These are phyloP conservation scores for Eugnorisma glareosa DNA, from an alignment of 2,888 invertebrate species.

Conservation along the genomic window DNA sequence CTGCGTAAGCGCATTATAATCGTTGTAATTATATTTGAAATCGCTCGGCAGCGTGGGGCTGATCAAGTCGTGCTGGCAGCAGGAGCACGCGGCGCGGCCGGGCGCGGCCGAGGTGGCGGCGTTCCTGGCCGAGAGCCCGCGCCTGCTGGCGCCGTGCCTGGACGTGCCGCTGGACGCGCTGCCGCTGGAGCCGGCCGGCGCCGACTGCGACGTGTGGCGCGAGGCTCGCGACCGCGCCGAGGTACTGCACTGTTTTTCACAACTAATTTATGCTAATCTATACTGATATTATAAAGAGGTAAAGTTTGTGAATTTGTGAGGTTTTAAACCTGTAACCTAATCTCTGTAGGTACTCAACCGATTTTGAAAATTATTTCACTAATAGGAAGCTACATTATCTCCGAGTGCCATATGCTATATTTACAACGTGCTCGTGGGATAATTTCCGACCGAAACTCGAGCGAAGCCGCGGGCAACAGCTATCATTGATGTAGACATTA, in stretches of 20 bases:
- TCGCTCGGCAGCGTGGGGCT: constrained; percentile 92
- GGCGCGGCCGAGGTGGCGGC: constrained; percentile 95
- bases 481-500: no score
- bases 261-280: background rate
- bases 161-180: constrained; percentile 94
- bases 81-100: constrained; percentile 93
- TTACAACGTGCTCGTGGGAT: no score
- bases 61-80: constrained; percentile 95
- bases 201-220: constrained; percentile 66
- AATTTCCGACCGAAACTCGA: no score
- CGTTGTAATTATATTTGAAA: background rate
- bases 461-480: no score
- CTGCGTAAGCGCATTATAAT: background rate
- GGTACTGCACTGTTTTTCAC: constrained; percentile 60
- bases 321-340: no score
- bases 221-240: constrained; percentile 74
- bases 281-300: no score
- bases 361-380: no score
- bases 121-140: constrained; percentile 94
- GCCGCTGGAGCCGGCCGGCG: constrained; percentile 90
- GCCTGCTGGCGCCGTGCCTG: constrained; percentile 94
- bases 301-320: no score
- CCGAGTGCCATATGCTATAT: no score
- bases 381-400: no score
- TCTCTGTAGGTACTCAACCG: no score